Evolutionary conservation across 2,113 vertebrate genomes (phyloP), one percentile per base, ranked within the genome.

Genomic region (Labrus mixtus): DNA sequence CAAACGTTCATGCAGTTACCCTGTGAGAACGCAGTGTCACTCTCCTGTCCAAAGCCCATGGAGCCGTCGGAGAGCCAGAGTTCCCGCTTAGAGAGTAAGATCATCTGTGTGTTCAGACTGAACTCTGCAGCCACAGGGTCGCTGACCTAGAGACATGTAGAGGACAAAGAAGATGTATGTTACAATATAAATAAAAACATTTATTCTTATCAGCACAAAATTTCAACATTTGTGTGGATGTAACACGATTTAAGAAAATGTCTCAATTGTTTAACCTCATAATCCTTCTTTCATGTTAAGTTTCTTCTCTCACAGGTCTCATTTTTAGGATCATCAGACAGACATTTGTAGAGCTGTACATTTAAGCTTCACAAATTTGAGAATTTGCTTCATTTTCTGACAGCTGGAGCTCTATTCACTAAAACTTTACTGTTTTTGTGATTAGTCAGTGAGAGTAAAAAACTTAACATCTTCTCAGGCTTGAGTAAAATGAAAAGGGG

Each of bases 61-160:
- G 97, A 97, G 54, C 97, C 97, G 15, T 99, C 96, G 4, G 98
- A 98, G 41, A 99, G 89, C 98, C 98, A 99, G 22, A 98, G 92
- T 0, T 87, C 92, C 84, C 94, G 96, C 90, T 97, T 97, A n/a
- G 97, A 97, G 23, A 99, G 93, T 1, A 99, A 93, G 65, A 97
- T 94, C 96, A 99, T 96, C 73, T 96, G 97, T 3, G 98, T 99
- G 87, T 99, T 99, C 76, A 99, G 90, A 83, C 95, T 99, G 90
- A 99, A 99, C 87, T 99, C 96, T 39, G 96, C 94, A 8, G 97
- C 95, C 29, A 99, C 97, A 0, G 98, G 97, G 62, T 99, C 97
- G 54, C 98, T 99, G 37, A 99, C 97, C 98, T 99, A 45, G 1
- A 71, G 60, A 68, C 36, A 80, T 16, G 64, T 0, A 29, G 4